Evolutionary conservation across 2,888 invertebrate species (phyloP).

Genomic region (Hanleya hanleyi): DNA sequence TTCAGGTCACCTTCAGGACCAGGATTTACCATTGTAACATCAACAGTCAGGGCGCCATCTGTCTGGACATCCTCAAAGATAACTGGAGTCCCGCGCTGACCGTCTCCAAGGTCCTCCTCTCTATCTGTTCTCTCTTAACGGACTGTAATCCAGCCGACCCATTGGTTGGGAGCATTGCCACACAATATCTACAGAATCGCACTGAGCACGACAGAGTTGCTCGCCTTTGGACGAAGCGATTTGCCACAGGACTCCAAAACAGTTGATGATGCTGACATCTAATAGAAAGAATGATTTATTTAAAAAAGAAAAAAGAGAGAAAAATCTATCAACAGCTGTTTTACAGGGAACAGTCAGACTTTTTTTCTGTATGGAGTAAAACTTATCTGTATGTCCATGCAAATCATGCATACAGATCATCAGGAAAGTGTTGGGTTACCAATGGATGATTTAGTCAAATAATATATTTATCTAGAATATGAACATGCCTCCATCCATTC

Average conservation of each 20-base stretch:
- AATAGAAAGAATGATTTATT: no score
- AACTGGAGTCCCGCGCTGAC: conserved; percentile 99
- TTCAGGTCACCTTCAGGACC: conserved; percentile 85
- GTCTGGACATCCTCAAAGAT: conserved; percentile 97
- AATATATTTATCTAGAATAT: no score
- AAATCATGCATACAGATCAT: no score
- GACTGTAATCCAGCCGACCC: conserved; percentile 99
- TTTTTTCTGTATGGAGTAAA: no score
- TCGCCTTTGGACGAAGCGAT: conserved; percentile 98
- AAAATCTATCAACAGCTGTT: no score
- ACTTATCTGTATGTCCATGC: no score
- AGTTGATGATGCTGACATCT: conserved; percentile 1
- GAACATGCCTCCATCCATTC: no score
- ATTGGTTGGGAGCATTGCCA: conserved; percentile 97
- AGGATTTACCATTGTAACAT: conserved; percentile 99
- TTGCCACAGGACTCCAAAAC: conserved; percentile 80
- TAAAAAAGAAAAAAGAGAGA: no score
- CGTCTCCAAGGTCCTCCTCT: conserved; percentile 96
- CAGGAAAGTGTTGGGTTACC: no score
- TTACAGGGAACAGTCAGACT: no score
- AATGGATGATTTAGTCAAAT: no score
- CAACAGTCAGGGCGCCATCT: conserved; percentile 98
- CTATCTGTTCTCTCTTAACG: conserved; percentile 97
- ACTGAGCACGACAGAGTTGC: conserved; percentile 99
- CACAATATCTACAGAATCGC: conserved; percentile 97